Conservation (phyloP, 2,888 invertebrate species). For the Polydrusus tereticollis region DNA sequence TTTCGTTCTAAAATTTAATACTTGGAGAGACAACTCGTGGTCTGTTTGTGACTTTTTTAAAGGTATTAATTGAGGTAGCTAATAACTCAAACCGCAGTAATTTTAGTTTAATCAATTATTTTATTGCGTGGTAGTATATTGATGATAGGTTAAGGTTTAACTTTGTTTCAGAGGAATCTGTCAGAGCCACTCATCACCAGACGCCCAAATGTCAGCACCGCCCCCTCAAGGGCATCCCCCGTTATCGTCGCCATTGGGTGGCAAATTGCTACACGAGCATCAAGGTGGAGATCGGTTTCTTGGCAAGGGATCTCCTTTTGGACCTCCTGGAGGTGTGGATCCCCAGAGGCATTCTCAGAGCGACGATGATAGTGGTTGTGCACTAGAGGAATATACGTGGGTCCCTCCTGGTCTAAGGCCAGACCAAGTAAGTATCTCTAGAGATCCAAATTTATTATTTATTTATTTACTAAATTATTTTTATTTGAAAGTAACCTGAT, state of each 20-base stretch:
- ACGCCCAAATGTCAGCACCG: slow-evolving; percentile 61
- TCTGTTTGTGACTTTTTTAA: too few relatives aligned
- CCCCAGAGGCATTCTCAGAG: slow-evolving; percentile 91
- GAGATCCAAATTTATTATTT: neutral
- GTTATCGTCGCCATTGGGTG: slow-evolving; percentile 64
- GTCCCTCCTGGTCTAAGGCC: slow-evolving; percentile 96
- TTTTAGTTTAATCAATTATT: too few relatives aligned
- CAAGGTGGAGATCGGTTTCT: slow-evolving; percentile 70
- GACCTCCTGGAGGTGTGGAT: slow-evolving; percentile 71
- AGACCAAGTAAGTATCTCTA: slow-evolving; percentile 83
- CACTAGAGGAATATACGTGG: slow-evolving; percentile 98
- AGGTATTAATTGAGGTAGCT: too few relatives aligned
- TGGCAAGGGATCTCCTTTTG: slow-evolving; percentile 72
- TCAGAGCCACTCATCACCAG: slow-evolving; percentile 83
- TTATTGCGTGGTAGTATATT: too few relatives aligned
- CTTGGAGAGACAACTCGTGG: too few relatives aligned
- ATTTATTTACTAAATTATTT: too few relatives aligned
- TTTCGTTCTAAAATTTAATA: too few relatives aligned
- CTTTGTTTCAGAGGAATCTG: slow-evolving; percentile 81
- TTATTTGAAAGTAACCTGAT: too few relatives aligned
- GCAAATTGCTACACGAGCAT: slow-evolving; percentile 63
- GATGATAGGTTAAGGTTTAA: neutral
- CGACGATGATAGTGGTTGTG: slow-evolving; percentile 98
- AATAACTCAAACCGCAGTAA: too few relatives aligned
- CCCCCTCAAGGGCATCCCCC: slow-evolving; percentile 58